Evolutionary conservation across 23 tunicate species (phyloP), one percentile per base, ranked within the genome.

Genomic region (Halocynthia roretzi): DNA sequence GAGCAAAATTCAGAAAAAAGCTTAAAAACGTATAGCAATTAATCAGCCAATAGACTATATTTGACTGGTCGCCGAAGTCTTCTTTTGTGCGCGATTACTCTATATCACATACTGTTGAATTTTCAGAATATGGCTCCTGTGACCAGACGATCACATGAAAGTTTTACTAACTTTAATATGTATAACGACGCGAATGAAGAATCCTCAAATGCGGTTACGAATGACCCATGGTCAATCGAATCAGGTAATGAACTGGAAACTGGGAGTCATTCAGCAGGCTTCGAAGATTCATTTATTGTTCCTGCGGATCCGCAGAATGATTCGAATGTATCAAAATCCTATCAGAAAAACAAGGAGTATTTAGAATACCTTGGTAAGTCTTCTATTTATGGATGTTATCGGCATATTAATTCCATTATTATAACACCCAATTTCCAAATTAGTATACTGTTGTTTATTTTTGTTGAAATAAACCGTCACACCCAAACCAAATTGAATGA

Each of bases 291-390:
- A 10, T 74, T 74, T 54, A 48, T 15, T 10, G 62, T 0, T 54
- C 50, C 56, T 7, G 0, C 8, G 5, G 64, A 2, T 54, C n/a
- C 14, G 15, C 40, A 12, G 5, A 54, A 53, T 17, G 10, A 6
- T 8, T 44, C 55, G 2, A 68, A 20, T 19, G 11, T n/a, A 50
- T 9, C 57, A 10, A 15, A 9, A 0, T 50, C 50, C 2, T 74
- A 74, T 56, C 64, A 74, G 64, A 0, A 19, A 53, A 74, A 74
- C 64, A 74, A 53, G 50, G 78, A 74, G 9, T 74, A 74, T 74
- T 56, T 74, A 56, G 31, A 6, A n/a, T 74, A 74, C 31, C 56
- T 74, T 31, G 44, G 44, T 31, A 4, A 31, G 44, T 31, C 4
- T 31, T 31, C 4, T 31, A 31, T 31, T 31, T 31, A 31, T 31